Evolutionary conservation across 2,888 invertebrate species (phyloP).

Genomic region (Lissonota sp.): DNA sequence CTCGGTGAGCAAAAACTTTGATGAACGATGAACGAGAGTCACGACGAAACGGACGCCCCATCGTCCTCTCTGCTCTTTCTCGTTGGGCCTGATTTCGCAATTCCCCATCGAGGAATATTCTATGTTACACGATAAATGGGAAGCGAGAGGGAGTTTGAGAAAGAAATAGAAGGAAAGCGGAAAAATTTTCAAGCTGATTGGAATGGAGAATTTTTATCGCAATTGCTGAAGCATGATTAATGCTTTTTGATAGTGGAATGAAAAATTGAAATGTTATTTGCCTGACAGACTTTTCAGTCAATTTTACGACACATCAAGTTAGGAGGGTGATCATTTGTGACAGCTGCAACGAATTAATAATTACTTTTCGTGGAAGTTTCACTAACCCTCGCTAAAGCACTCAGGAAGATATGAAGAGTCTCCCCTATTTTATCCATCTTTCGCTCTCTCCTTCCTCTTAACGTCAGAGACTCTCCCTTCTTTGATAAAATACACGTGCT

Average conservation of each 20-base stretch:
- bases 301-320: too few species aligned
- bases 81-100: conserved; percentile 22
- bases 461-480: neutral
- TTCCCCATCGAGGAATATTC: conserved; percentile 4
- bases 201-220: too few species aligned
- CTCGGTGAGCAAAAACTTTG: too few species aligned
- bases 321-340: neutral
- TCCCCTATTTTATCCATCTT: neutral
- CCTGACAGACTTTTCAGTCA: too few species aligned
- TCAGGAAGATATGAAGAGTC: neutral
- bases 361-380: conserved; percentile 29
- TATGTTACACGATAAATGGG: conserved; percentile 15
- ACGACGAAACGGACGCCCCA: conserved; percentile 52
- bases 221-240: too few species aligned
- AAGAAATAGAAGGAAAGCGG: too few species aligned
- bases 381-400: neutral
- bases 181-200: too few species aligned
- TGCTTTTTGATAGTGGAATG: too few species aligned
- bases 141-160: too few species aligned
- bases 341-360: conserved; percentile 1
- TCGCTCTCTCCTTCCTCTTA: neutral
- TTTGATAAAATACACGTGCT: neutral
- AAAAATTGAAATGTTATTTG: too few species aligned
- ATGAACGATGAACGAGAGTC: conserved; percentile 58
- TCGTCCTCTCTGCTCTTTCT: neutral